Base-by-base conservation (phyloP, 2,888 invertebrate species). In the Drosophila siamana region DNA sequence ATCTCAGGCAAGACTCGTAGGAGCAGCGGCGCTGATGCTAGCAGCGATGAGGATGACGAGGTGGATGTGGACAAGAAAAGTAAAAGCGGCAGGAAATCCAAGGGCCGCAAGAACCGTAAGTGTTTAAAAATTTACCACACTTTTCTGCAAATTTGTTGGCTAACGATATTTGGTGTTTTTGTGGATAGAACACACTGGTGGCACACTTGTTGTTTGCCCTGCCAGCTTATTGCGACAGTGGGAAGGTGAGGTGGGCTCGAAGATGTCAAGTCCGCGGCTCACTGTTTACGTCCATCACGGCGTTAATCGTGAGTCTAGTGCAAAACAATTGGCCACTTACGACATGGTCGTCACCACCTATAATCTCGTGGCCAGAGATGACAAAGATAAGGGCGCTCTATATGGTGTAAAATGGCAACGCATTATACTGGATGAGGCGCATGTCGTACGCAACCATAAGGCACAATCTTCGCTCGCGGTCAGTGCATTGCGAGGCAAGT, bases 291-390 rank as follows among this genome's bases (percentile, higher is more conserved):
- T 96, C 33, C 96, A 97, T 93, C 98, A 99, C 92, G 98, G 98
- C 0, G 93, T 94, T 0, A 94, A 95, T 78, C 93, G 98, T 13
- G 95, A 96, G 83, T 92, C 92, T 1, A 94, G 93, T 85, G 92
- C 94, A n/a, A 93, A 93, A 81, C 92, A 93, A 66, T 92, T 98
- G 44, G 94, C 96, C 0, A 92, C 93, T 38, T 92, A 95, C 90
- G 97, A 98, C 91, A 92, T 99, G 0, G 98, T 99, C 0, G 93
- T 98, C 43, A 98, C 98, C 11, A 98, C 98, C 0, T 99, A 98
- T 89, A 95, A 95, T 47, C 94, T 97, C 52, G 93, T 95, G 68
- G 93, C 93, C 65, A 92, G 95, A 28, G 96, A 96, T 88, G 91
- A 91, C 4, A 94, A 94, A 80, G 93, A 93, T 86, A 93, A 90